Evolutionary conservation across 2,113 vertebrate species (phyloP).

Genomic region (Tinamus guttatus): DNA sequence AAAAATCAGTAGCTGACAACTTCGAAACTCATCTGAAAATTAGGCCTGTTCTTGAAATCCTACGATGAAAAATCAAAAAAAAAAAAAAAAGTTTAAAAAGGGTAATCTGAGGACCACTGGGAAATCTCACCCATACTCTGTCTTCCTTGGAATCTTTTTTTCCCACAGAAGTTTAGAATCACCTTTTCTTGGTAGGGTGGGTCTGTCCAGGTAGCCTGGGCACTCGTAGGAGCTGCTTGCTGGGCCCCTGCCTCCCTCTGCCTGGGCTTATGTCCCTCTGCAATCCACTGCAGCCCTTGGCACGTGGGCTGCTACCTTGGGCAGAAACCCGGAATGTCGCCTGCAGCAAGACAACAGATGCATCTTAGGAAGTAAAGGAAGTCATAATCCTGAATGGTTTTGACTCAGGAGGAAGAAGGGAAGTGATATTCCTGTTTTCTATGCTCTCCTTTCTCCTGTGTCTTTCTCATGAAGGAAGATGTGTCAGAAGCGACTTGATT

Average conservation of each 20-base stretch:
- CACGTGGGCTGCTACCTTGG: not conserved
- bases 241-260: not conserved
- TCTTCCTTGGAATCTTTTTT: not conserved
- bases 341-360: not conserved
- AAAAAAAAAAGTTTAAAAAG: not conserved
- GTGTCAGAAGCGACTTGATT: not conserved
- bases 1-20: not conserved
- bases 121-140: not conserved
- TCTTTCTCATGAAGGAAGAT: not conserved
- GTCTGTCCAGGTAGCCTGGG: not conserved
- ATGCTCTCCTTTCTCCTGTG: not conserved
- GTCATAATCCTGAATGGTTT: not conserved
- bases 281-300: not conserved
- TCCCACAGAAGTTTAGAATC: not conserved
- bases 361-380: not conserved
- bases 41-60: not conserved
- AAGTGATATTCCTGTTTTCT: not conserved
- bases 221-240: no score
- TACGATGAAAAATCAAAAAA: not conserved
- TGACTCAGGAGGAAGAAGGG: not conserved
- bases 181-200: not conserved
- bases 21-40: not conserved
- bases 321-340: not conserved
- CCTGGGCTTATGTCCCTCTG: not conserved
- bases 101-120: not conserved